Base-by-base conservation (phyloP, 2,888 invertebrate genomes). In the Parapristionchus giblindavisi region DNA sequence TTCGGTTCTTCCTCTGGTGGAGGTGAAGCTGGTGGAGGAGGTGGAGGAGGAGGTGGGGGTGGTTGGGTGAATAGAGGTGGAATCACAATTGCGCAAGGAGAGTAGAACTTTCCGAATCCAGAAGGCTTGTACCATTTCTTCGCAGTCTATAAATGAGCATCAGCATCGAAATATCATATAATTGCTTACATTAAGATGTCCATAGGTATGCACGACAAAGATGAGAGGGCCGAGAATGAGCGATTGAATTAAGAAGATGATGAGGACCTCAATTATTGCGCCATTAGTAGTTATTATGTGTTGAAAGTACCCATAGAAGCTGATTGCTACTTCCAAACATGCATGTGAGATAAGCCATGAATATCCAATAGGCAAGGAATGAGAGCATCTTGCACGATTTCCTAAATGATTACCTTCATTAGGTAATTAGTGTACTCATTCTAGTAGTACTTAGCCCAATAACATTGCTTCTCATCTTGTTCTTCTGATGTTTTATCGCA, bases 111-210 rank as follows among this genome's bases (percentile, higher is more conserved):
- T 3, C 73, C 76, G 54, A 78, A 80, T 3, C 76, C 72, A 48
- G 76, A 36, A 17, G 58, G 51, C 48, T 80, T 77, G 27, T 75
- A 79, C 80, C 79, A 82, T 65, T 80, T 80, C 48, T 76, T 60
- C 34, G 79, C 81, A 0, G 80, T 82, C 82, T 82, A 66, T 54
- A 79, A 52, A 66, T 34, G 17, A 1, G 8, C n/a, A 27, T 2
- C n/a, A 2, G 21, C 11, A 5, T 52, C 2, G 32, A n/a, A 6
- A 14, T n/a, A 54, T 6, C 6, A 54, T 54, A 24, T 43, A 43
- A 8, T 6, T 24, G 58, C 32, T 43, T 48, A 72, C 73, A 52
- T 73, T 61, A 17, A 52, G 27, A 61, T 73, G 73, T 11, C 60
- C 43, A 27, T 34, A 73, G 17, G 73, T 73, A 29, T 73, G 73